Evolutionary conservation across 1,140 invertebrate genomes (phyloP).

Genomic region (Drosophila sp.): DNA sequence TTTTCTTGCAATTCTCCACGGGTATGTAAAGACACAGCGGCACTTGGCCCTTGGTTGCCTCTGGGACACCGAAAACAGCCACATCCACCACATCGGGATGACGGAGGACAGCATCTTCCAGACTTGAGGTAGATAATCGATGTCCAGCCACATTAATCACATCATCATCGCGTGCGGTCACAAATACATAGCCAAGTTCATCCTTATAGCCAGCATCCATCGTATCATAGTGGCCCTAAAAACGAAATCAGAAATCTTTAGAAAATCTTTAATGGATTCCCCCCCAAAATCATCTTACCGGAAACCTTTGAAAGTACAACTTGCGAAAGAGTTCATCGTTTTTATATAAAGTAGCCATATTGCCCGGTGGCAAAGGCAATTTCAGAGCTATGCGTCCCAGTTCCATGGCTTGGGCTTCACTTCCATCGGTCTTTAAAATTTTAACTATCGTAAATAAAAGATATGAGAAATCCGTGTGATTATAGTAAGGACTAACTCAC

Average conservation of each 20-base stretch:
- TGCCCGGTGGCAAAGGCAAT: slow-evolving; percentile 94
- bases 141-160: slow-evolving; percentile 98
- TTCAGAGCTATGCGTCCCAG: slow-evolving; percentile 93
- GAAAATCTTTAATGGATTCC: not conserved
- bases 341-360: slow-evolving; percentile 91
- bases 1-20: slow-evolving; percentile 84
- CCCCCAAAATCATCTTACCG: slow-evolving; percentile 85
- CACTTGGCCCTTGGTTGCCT: slow-evolving; percentile 94
- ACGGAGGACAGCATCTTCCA: slow-evolving; percentile 94
- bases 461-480: not conserved
- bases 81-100: slow-evolving; percentile 93
- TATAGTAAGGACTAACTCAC: slow-evolving; percentile 84
- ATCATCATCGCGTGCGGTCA: slow-evolving; percentile 95
- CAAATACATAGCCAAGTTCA: slow-evolving; percentile 92
- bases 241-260: not conserved
- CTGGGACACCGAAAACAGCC: slow-evolving; percentile 94
- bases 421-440: slow-evolving; percentile 89
- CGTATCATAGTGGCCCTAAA: slow-evolving; percentile 96
- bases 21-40: slow-evolving; percentile 93
- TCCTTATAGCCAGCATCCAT: slow-evolving; percentile 96
- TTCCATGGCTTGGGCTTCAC: slow-evolving; percentile 87
- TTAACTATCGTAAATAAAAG: slow-evolving; percentile 85
- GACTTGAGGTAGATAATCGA: slow-evolving; percentile 92
- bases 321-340: slow-evolving; percentile 92
- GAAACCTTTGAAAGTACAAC: slow-evolving; percentile 91